Percentiles rank a stretch among this genome's conserved stretches.
phyloP scores from a whole-genome alignment of 2,888 invertebrate species.

The Aphidoletes aphidimyza region DNA sequence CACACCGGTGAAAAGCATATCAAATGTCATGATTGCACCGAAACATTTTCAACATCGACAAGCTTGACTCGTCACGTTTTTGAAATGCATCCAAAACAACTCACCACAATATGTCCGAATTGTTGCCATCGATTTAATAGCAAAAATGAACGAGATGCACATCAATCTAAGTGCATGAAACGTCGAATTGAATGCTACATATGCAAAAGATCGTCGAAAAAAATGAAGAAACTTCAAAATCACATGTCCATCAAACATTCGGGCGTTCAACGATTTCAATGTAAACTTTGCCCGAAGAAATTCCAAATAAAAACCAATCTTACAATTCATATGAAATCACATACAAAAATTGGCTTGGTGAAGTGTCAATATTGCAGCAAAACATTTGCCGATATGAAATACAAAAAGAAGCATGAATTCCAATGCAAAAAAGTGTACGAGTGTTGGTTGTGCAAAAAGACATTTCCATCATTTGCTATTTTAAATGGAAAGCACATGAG shows the following conservation, averaged over 20 bases:
- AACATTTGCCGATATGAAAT: background rate
- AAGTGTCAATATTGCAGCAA: background rate
- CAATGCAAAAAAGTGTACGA: conserved; percentile 13
- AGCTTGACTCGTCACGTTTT: background rate
- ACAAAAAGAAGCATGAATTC: conserved; percentile 28
- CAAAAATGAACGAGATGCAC: background rate
- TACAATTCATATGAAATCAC: conserved; percentile 12
- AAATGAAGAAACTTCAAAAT: background rate
- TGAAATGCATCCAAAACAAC: background rate
- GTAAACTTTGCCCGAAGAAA: background rate
- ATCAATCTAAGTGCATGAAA: background rate
- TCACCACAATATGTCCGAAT: background rate
- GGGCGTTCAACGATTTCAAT: background rate
- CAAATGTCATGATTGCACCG: background rate
- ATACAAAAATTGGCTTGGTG: background rate
- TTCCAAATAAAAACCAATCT: background rate
- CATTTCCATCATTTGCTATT: background rate
- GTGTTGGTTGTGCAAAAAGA: conserved; percentile 10
- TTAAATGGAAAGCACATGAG: background rate
- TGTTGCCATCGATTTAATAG: background rate
- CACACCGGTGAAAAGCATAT: background rate
- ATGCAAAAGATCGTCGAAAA: background rate
- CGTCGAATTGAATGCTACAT: conserved; percentile 25
- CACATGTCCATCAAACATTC: background rate
- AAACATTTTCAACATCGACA: background rate